These are phyloP conservation scores for Notolabrus celidotus DNA, from an alignment of 2,797 vertebrate genomes.

Conservation along the genomic window DNA sequence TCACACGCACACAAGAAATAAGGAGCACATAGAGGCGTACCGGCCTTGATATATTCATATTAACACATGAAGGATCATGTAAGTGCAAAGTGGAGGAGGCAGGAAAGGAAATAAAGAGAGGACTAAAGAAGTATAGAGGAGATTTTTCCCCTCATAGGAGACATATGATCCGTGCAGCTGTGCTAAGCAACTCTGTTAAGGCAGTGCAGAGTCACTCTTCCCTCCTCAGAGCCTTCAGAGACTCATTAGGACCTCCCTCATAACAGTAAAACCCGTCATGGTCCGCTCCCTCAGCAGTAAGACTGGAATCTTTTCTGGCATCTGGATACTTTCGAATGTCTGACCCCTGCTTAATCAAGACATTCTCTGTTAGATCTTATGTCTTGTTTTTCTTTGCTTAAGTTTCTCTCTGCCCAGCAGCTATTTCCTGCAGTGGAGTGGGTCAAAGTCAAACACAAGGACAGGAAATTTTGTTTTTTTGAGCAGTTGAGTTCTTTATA, in stretches of 20 bases:
- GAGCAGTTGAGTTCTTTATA: constrained; percentile 42
- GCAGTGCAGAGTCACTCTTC: constrained; percentile 36
- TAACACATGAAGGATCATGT: constrained; percentile 25
- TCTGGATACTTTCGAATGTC: constrained; percentile 48
- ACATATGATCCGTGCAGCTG: constrained; percentile 45
- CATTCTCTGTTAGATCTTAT: constrained; percentile 37
- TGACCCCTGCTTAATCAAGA: constrained; percentile 61
- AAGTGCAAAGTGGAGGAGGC: constrained; percentile 30
- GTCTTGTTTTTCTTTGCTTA: constrained; percentile 43
- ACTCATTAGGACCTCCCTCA: constrained; percentile 70
- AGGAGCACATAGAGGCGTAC: not conserved
- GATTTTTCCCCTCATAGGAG: constrained; percentile 35
- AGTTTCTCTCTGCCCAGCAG: not conserved
- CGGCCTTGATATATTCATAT: constrained; percentile 30
- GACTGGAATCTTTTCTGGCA: constrained; percentile 42
- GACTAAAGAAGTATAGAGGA: constrained; percentile 23
- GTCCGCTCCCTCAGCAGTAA: constrained; percentile 52
- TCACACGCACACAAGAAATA: constrained; percentile 11
- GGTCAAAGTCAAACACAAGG: constrained; percentile 30
- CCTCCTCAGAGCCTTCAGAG: constrained; percentile 53
- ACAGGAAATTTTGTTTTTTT: constrained; percentile 8
- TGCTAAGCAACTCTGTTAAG: constrained; percentile 52
- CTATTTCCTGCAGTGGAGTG: constrained; percentile 17
- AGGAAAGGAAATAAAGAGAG: constrained; percentile 31
- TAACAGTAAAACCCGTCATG: constrained; percentile 59